Conservation (phyloP, 2,797 vertebrate species). For the Limosa lapponica region DNA sequence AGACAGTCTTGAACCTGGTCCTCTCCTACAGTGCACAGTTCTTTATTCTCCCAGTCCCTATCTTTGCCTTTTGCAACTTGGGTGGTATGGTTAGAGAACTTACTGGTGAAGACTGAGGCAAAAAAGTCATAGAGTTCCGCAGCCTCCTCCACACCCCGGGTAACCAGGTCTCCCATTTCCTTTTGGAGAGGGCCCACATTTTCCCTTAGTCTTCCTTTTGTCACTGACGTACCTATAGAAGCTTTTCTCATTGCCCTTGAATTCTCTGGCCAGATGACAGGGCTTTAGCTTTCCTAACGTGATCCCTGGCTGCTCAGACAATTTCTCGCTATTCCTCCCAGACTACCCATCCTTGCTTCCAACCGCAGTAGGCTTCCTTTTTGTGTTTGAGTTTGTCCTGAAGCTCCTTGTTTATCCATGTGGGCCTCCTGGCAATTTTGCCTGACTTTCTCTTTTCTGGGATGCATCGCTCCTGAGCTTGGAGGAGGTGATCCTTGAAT, state of each 20-base stretch:
- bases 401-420: background rate
- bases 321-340: background rate
- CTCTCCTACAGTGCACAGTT: no score
- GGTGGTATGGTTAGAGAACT: background rate
- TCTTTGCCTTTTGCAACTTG: background rate
- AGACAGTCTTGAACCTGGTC: no score
- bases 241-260: background rate
- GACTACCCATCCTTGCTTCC: background rate
- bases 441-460: background rate
- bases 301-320: background rate
- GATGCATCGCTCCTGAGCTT: background rate
- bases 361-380: background rate
- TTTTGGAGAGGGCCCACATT: background rate
- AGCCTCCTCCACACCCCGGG: background rate
- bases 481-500: background rate
- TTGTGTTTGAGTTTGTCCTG: background rate
- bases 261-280: background rate
- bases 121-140: background rate
- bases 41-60: no score
- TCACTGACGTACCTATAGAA: background rate
- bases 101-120: background rate
- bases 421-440: background rate
- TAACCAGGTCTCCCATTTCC: background rate
- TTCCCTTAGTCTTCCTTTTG: background rate
- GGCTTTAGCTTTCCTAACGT: no score